A percentile compares a stretch with the other conserved stretches of the same genome.
These are phyloP conservation scores for Cacoxenus indagator DNA, from an alignment of 2,888 invertebrate species.

Conservation along the genomic window DNA sequence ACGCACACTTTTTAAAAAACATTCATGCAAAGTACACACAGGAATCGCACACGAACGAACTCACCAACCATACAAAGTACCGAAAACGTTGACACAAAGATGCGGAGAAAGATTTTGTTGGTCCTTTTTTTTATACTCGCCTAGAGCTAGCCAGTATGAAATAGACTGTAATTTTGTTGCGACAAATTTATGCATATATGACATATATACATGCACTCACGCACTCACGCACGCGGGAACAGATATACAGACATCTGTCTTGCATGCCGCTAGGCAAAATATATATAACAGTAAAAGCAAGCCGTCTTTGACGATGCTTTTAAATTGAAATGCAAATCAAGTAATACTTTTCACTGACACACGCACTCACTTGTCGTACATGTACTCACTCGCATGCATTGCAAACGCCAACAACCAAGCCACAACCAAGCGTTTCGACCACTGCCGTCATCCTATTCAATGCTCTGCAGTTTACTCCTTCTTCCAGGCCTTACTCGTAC, in stretches of 20 bases:
- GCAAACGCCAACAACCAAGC: neutral
- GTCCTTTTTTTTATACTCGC: no score
- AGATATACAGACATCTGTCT: slow-evolving; percentile 9
- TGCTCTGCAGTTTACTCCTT: neutral
- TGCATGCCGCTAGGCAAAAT: neutral
- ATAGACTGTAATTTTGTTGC: slow-evolving; percentile 25
- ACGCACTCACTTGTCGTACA: neutral
- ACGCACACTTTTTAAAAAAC: no score
- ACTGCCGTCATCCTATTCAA: neutral
- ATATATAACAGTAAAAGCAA: neutral
- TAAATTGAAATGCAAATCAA: slow-evolving; percentile 45
- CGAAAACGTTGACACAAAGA: no score
- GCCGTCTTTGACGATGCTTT: neutral
- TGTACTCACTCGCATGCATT: neutral
- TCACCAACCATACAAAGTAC: no score
- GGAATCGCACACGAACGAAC: no score
- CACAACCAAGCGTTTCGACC: neutral
- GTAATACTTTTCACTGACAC: neutral
- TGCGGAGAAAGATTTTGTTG: no score
- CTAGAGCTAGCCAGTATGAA: no score
- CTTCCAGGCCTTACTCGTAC: neutral
- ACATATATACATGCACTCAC: neutral
- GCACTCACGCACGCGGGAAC: slow-evolving; percentile 17
- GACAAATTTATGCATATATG: neutral
- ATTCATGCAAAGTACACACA: no score